Base-by-base conservation (phyloP, 1,140 invertebrate species). In the Chrysoperla carnea region DNA sequence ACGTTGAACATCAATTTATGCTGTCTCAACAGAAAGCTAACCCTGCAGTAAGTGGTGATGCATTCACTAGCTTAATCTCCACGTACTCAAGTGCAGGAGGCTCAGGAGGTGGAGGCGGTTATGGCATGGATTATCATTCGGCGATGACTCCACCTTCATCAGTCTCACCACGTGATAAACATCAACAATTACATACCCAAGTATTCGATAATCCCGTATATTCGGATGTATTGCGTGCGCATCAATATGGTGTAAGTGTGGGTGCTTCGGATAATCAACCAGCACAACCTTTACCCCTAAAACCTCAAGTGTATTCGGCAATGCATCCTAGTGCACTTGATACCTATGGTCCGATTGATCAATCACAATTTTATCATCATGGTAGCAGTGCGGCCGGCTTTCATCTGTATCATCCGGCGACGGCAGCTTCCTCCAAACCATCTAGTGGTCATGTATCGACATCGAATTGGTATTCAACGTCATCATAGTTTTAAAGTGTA, bases 141-240 rank as follows among this genome's bases (percentile, higher is more conserved):
- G 87, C 89, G 11, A 93, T 94, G 83, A 94, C 90, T 1, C 91
- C 90, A 37, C 90, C 91, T 8, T 88, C 87, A 1, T 93, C 88
- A 2, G 89, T 94, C 0, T 94, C 90, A 7, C 91, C 91, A 1
- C 70, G 87, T 37, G 88, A 92, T 52, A 90, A 86, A 57, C 78
- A 81, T 56, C 75, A 75, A 50, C 74, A 73, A 46, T 67, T 66
- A 58, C 51, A 48, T 27, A 50, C 49, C 14, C 56, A 58, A 1
- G 42, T 56, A 13, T 61, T 48, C 52, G 67, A 54, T 53, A 63
- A 50, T 46, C 50, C 45, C 56, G 67, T 59, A 50, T 70, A 59
- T 61, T 70, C 57, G 61, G 70, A 47, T 55, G 76, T 74, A 50
- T 67, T 72, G n/a, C 61, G 68, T 27, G 72, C 69, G 44, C 71